These are phyloP conservation scores for Macrotus californicus DNA, from an alignment of 2,113 vertebrate species.

Conservation along the genomic window DNA sequence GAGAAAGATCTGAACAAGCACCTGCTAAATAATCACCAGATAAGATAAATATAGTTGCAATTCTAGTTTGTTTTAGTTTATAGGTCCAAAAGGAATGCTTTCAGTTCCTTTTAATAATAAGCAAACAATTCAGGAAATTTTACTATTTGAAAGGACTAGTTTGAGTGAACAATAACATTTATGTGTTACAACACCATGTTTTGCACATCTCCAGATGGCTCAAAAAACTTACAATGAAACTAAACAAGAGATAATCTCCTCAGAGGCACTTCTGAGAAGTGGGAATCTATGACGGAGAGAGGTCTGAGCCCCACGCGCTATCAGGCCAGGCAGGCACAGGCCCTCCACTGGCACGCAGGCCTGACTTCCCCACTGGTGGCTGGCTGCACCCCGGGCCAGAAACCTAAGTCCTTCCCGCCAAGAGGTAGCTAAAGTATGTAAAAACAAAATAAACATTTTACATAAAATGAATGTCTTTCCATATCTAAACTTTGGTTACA, in stretches of 20 bases:
- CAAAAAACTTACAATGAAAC: not conserved
- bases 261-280: not conserved
- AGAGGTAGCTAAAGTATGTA: not conserved
- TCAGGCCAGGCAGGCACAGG: not conserved
- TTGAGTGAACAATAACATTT: not conserved
- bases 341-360: accelerated
- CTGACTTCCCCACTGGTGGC: not conserved
- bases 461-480: not conserved
- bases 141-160: not conserved
- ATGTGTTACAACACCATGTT: not conserved
- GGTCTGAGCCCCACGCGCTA: not conserved
- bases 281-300: not conserved
- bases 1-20: not conserved
- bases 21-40: conserved; percentile 64
- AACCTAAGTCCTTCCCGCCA: not conserved
- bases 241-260: not conserved
- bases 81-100: conserved; percentile 24
- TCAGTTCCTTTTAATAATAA: not conserved
- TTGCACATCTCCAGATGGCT: not conserved
- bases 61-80: conserved; percentile 57
- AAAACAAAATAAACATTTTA: not conserved
- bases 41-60: conserved; percentile 35
- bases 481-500: not conserved
- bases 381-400: not conserved
- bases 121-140: not conserved